A percentile compares a stretch with the other conserved stretches of the same genome.
phyloP scores from a whole-genome alignment of 2,888 invertebrate genomes.

The Apoda limacodes region DNA sequence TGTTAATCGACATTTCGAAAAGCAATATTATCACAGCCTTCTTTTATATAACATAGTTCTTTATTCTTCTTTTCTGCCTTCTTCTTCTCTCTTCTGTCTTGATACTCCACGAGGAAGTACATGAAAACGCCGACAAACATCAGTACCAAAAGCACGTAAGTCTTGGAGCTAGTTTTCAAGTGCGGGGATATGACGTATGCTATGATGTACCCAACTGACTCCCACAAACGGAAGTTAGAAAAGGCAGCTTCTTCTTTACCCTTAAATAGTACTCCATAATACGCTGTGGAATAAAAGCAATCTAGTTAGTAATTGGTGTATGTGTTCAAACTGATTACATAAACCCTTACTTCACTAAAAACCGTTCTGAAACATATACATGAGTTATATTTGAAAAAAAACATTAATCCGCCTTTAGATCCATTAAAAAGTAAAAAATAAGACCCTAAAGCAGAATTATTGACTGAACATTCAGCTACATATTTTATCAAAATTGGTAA shows the following conservation, averaged over 20 bases:
- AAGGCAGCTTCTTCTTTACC: slow-evolving; percentile 75
- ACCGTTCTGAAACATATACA: too few species aligned
- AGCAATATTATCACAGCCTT: slow-evolving; percentile 6
- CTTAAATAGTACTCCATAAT: slow-evolving; percentile 74
- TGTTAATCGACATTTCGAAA: slow-evolving; percentile 1
- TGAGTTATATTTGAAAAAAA: too few species aligned
- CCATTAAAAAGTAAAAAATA: too few species aligned
- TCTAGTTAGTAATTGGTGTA: too few species aligned
- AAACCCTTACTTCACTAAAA: too few species aligned
- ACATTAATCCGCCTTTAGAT: too few species aligned
- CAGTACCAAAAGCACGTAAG: slow-evolving; percentile 58
- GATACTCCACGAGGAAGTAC: slow-evolving; percentile 57
- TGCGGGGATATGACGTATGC: slow-evolving; percentile 70
- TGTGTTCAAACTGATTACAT: too few species aligned
- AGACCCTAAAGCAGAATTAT: too few species aligned
- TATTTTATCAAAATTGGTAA: too few species aligned
- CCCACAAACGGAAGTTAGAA: slow-evolving; percentile 78
- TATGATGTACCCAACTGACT: slow-evolving; percentile 74
- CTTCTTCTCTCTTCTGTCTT: slow-evolving; percentile 29
- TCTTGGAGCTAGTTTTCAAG: slow-evolving; percentile 61
- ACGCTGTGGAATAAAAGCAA: too few species aligned
- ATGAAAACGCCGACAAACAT: slow-evolving; percentile 63
- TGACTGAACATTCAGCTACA: too few species aligned
- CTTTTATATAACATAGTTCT: background rate
- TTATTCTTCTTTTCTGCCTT: slow-evolving; percentile 11